Percentiles rank a stretch among this genome's conserved stretches.
Evolutionary conservation across 2,797 vertebrate genomes (phyloP).

Genomic region (Eospalax fontanierii): DNA sequence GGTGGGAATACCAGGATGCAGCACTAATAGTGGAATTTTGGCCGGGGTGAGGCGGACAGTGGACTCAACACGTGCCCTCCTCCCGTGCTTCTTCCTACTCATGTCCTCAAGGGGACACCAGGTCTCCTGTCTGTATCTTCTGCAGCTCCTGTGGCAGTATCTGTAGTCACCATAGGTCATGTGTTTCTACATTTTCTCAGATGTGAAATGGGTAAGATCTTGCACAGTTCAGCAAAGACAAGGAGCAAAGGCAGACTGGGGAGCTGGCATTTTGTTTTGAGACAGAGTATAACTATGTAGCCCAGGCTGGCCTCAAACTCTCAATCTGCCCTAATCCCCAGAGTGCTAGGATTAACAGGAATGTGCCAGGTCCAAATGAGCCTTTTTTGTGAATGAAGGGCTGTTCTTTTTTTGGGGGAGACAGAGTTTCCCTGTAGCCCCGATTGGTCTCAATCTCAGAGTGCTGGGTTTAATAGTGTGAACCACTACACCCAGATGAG

Average conservation of each 20-base stretch:
- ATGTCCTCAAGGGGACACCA: not conserved
- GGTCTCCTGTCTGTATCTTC: not conserved
- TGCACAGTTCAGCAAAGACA: not conserved
- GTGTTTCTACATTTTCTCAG: not conserved
- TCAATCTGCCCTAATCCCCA: not conserved
- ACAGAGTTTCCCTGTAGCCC: too few relatives aligned
- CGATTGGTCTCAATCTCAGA: too few relatives aligned
- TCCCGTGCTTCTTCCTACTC: not conserved
- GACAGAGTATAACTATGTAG: too few relatives aligned
- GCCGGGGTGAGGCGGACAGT: not conserved
- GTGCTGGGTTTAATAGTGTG: too few relatives aligned
- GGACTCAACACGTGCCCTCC: not conserved
- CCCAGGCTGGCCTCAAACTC: not conserved
- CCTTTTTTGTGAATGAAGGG: not conserved
- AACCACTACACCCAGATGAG: too few relatives aligned
- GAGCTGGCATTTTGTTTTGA: not conserved
- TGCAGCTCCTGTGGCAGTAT: not conserved
- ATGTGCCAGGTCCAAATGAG: not conserved
- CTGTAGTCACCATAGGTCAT: not conserved
- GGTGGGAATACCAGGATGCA: too few relatives aligned
- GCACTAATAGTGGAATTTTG: too few relatives aligned
- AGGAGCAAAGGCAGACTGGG: not conserved
- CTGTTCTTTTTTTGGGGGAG: too few relatives aligned
- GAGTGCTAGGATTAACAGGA: not conserved
- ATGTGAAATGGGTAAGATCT: not conserved